Percentiles rank a stretch among this genome's conserved stretches.
Conservation (phyloP, 2,888 invertebrate species). For the Chamaedrilus cognettii region DNA sequence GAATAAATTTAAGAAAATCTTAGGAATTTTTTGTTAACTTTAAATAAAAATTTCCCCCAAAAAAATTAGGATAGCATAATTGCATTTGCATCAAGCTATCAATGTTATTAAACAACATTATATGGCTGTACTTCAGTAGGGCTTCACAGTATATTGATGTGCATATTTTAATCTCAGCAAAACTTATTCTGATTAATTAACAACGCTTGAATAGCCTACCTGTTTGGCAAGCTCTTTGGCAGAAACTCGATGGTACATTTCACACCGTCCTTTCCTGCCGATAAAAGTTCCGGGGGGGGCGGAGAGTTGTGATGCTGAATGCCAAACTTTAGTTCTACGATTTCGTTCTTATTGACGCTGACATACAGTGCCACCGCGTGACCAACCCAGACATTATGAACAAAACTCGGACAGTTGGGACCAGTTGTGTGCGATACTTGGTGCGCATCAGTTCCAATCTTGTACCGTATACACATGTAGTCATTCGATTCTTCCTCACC, state of each 20-base stretch:
- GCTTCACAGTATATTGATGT: too few relatives aligned
- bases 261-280: constrained; percentile 4
- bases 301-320: constrained; percentile 43
- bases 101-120: too few relatives aligned
- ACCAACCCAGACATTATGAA: constrained; percentile 22
- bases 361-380: constrained; percentile 16
- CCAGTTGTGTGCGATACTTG: neutral
- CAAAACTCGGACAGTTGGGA: constrained; percentile 2
- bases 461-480: constrained; percentile 12
- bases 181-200: too few relatives aligned
- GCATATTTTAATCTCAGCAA: too few relatives aligned
- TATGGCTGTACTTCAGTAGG: too few relatives aligned
- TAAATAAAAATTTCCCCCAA: too few relatives aligned
- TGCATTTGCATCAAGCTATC: too few relatives aligned
- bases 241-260: constrained; percentile 48
- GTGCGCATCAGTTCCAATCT: too few relatives aligned
- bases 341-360: neutral
- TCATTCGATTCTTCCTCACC: constrained; percentile 14
- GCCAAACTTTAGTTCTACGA: constrained; percentile 30
- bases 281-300: constrained; percentile 41
- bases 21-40: too few relatives aligned
- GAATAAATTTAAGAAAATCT: too few relatives aligned
- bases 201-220: too few relatives aligned
- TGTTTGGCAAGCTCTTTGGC: constrained; percentile 41
- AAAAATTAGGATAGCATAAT: too few relatives aligned